A percentile compares a stretch with the other conserved stretches of the same genome.
Evolutionary conservation across 2,113 vertebrate species (phyloP).

Genomic region (human (Homo sapiens)): DNA sequence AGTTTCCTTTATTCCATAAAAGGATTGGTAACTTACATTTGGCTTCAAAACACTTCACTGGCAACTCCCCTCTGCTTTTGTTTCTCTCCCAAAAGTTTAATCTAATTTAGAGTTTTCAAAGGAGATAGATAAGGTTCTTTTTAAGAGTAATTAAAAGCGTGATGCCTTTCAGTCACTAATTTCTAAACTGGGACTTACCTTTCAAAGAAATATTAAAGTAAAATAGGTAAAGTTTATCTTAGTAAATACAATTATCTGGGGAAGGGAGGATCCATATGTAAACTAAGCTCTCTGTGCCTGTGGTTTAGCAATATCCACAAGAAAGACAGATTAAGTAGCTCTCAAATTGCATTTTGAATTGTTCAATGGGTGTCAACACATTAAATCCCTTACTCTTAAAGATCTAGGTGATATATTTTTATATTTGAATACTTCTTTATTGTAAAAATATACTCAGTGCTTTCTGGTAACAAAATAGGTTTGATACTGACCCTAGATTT

Average conservation of each 20-base stretch:
- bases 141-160: slow-evolving; percentile 42
- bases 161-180: slow-evolving; percentile 25
- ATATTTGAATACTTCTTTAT: background rate
- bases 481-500: background rate
- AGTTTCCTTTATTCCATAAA: slow-evolving; percentile 15
- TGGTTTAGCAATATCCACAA: background rate
- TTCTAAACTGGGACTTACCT: slow-evolving; percentile 50
- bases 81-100: slow-evolving; percentile 29
- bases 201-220: slow-evolving; percentile 53
- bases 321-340: background rate
- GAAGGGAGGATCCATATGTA: background rate
- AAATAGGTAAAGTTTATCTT: slow-evolving; percentile 34
- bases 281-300: background rate
- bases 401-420: background rate
- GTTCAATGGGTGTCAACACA: background rate
- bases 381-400: background rate
- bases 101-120: slow-evolving; percentile 12
- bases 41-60: background rate
- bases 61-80: background rate
- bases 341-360: background rate
- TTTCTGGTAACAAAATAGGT: background rate
- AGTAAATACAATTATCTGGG: background rate
- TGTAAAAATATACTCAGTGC: background rate
- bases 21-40: background rate
- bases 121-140: slow-evolving; percentile 28